phyloP scores from a whole-genome alignment of 2,113 vertebrate species.

The Scortum barcoo region DNA sequence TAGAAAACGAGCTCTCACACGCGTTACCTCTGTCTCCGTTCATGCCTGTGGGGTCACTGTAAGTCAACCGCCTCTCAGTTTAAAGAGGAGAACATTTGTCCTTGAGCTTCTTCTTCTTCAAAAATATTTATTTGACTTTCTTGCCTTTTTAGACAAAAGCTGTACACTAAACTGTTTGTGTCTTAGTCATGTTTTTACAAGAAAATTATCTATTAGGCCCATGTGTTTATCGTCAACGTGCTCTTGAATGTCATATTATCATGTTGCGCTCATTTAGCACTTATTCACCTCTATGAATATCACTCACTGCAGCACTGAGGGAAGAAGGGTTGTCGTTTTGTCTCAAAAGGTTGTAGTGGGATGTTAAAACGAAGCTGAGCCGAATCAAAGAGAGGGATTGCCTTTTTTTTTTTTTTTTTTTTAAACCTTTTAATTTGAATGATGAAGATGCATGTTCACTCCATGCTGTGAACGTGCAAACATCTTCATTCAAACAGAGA shows the following conservation, averaged over 20 bases:
- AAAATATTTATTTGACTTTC: constrained; percentile 70
- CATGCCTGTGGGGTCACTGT: constrained; percentile 39
- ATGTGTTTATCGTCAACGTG: constrained; percentile 72
- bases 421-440: constrained; percentile 46
- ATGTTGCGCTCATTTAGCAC: constrained; percentile 62
- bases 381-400: constrained; percentile 41
- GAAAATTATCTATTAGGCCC: constrained; percentile 53
- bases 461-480: constrained; percentile 22
- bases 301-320: constrained; percentile 58
- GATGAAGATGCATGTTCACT: constrained; percentile 30
- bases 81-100: constrained; percentile 44
- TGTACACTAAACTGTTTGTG: constrained; percentile 64
- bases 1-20: constrained; percentile 37
- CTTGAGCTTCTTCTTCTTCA: constrained; percentile 50
- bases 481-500: constrained; percentile 36
- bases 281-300: constrained; percentile 64
- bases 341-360: constrained; percentile 26
- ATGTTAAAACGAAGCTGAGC: constrained; percentile 52
- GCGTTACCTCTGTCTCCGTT: constrained; percentile 41
- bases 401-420: constrained; percentile 51
- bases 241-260: constrained; percentile 73
- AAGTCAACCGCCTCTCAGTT: constrained; percentile 37
- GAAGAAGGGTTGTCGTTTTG: constrained; percentile 25
- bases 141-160: constrained; percentile 70
- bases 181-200: constrained; percentile 70